Conservation (phyloP, 2,113 vertebrate species). For the Ictalurus punctatus region DNA sequence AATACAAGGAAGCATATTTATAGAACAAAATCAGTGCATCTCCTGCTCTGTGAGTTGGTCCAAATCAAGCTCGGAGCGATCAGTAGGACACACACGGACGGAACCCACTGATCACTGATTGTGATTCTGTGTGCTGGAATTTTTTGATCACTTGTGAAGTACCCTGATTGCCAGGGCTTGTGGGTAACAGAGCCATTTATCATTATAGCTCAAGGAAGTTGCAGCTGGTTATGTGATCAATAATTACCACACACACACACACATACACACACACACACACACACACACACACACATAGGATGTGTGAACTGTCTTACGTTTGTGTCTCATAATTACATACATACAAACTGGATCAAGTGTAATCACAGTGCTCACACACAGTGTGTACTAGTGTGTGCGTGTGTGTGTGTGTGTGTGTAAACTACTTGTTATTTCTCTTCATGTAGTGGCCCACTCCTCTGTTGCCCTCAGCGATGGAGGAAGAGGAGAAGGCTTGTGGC, state of each 20-base stretch:
- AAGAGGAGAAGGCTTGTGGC: conserved; percentile 86
- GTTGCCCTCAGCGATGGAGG: conserved; percentile 76
- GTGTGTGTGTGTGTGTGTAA: conserved; percentile 6
- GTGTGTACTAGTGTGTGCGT: conserved; percentile 15
- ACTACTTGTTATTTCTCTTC: conserved; percentile 24
- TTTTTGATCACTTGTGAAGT: background rate
- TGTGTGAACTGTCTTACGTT: background rate
- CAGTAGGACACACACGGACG: background rate
- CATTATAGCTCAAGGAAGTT: no score
- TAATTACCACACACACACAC: background rate
- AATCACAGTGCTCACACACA: background rate
- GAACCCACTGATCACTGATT: background rate
- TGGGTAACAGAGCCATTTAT: no score
- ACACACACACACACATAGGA: background rate
- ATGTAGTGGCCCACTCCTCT: conserved; percentile 79
- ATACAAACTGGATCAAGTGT: background rate
- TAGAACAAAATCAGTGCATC: conserved; percentile 31
- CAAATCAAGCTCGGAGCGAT: background rate
- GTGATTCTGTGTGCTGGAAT: background rate
- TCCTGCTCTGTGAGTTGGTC: conserved; percentile 15
- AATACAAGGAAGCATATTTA: conserved; percentile 49
- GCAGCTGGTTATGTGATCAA: background rate
- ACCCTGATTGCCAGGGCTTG: background rate
- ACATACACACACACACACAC: no score
- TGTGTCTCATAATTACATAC: background rate